Percentiles rank a stretch among this genome's conserved stretches.
These are phyloP conservation scores for Diadema setosum DNA, from an alignment of 35 echinoderm and acorn worm species.

Conservation along the genomic window DNA sequence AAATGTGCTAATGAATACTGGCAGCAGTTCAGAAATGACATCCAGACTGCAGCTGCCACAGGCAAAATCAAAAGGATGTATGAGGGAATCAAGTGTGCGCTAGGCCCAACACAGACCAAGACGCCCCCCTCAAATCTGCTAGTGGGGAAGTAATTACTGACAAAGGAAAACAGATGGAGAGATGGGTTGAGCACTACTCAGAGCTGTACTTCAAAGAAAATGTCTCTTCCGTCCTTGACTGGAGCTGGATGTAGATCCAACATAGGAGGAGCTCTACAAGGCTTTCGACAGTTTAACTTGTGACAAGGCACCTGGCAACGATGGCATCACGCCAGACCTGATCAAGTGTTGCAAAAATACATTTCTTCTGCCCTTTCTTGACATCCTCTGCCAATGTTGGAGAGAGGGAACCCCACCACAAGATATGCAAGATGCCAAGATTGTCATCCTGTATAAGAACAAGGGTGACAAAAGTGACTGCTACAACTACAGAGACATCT, in stretches of 20 bases:
- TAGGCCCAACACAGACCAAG: neutral
- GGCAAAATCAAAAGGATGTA: constrained; percentile 55
- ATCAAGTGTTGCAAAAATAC: neutral
- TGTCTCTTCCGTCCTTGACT: neutral
- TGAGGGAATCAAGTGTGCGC: constrained; percentile 14
- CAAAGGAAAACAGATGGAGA: neutral
- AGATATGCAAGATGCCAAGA: constrained; percentile 52
- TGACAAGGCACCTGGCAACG: neutral
- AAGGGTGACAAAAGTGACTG: constrained; percentile 42
- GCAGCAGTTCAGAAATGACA: neutral
- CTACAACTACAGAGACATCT: constrained; percentile 39
- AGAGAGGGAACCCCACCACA: constrained; percentile 5
- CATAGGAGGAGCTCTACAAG: neutral
- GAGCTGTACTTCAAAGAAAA: neutral
- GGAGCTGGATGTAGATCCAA: constrained; percentile 27
- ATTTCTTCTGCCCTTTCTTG: neutral
- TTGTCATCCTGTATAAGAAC: constrained; percentile 59
- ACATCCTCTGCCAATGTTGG: neutral
- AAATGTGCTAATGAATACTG: constrained; percentile 42
- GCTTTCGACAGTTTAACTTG: neutral
- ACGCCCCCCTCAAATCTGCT: constrained; percentile 7
- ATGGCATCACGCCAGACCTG: neutral
- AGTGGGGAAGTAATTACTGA: neutral
- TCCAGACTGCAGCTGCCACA: neutral
- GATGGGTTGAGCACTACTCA: constrained; percentile 1